Base-by-base conservation (phyloP, 2,888 invertebrate species). In the Cyaniris semiargus region DNA sequence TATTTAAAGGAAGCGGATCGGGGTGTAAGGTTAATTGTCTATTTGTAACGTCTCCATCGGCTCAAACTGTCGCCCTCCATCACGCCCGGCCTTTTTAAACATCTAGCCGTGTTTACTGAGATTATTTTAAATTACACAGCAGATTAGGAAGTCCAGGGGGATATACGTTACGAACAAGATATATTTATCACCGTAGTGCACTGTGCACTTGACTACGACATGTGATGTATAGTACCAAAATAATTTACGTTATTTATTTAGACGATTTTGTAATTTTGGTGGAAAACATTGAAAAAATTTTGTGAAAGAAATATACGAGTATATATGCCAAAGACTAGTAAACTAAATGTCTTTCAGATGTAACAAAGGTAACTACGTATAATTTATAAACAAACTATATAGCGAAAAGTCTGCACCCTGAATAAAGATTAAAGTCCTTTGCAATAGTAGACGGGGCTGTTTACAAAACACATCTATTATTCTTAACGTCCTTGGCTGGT, bases 11-110 rank as follows among this genome's bases (percentile, higher is more conserved):
- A 53, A 80, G 78, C 79, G 66, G 80, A 80, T 87, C 86, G 84
- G 89, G 83, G 83, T 84, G 79, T 82, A 82, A 84, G 86, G 86
- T 88, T 90, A 90, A 91, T 89, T 85, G 89, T 80, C 88, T 84
- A 90, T 92, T 91, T 90, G 91, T 90, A 86, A 83, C 85, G 83
- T 81, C 83, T 81, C 84, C 80, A 82, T 80, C 83, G 82, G 85
- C 83, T 83, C 84, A 84, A 87, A 84, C 88, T 89, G 91, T 90
- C 88, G 80, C 86, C 83, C 83, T 90, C 84, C 82, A 87, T 91
- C 89, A 91, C 83, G 86, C 85, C 85, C 81, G 81, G 82, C 82
- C 84, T 87, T 89, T 89, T 88, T 85, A 85, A 86, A 85, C 83
- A 90, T 90, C 86, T 88, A 91, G 79, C 81, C 82, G 80, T 82